A percentile compares a stretch with the other conserved stretches of the same genome.
Evolutionary conservation across 2,888 invertebrate genomes (phyloP).

Genomic region (Lepetodrilus schrolli): DNA sequence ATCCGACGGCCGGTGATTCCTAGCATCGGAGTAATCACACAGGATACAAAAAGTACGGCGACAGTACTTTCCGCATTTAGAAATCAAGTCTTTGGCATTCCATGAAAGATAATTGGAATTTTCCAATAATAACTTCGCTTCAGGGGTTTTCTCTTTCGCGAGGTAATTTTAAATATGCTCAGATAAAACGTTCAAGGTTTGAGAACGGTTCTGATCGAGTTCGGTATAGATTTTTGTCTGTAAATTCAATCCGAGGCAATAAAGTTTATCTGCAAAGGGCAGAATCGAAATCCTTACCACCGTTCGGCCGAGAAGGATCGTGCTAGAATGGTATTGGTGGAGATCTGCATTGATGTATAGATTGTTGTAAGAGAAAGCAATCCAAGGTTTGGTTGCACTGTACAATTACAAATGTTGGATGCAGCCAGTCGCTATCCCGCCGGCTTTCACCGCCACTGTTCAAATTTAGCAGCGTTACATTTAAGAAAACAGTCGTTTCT

Average conservation of each 20-base stretch:
- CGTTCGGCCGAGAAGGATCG: background rate
- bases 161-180: background rate
- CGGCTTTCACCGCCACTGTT: too few relatives aligned
- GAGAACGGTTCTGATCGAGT: background rate
- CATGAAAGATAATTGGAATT: background rate
- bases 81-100: background rate
- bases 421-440: too few relatives aligned
- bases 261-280: background rate
- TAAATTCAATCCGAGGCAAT: background rate
- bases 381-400: background rate
- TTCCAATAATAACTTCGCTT: background rate
- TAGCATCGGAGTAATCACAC: background rate
- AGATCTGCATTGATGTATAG: too few relatives aligned
- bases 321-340: background rate
- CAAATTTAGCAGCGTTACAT: too few relatives aligned
- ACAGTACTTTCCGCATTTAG: background rate
- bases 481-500: too few relatives aligned
- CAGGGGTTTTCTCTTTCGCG: background rate
- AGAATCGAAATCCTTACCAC: background rate
- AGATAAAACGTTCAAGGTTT: background rate
- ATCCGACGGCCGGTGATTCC: too few relatives aligned
- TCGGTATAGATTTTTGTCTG: background rate
- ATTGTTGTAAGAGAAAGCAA: background rate
- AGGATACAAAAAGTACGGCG: background rate
- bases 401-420: too few relatives aligned